A percentile compares a stretch with the other conserved stretches of the same genome.
Conservation (phyloP, 2,797 vertebrate genomes). For the Enteromius anoplus region DNA sequence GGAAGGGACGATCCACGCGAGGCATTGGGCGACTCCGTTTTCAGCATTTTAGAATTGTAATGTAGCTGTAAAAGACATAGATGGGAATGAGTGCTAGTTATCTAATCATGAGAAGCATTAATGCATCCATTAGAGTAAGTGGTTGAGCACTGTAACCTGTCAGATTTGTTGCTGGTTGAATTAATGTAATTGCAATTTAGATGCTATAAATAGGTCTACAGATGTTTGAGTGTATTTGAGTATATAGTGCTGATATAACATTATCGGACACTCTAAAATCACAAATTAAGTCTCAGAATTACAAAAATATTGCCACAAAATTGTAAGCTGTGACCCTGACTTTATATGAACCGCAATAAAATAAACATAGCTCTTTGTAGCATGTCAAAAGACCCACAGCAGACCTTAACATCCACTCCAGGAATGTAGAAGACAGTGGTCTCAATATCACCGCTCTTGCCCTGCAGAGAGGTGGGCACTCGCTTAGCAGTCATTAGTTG, state of each 20-base stretch:
- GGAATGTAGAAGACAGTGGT: constrained; percentile 99
- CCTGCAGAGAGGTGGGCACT: constrained; percentile 91
- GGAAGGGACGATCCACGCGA: constrained; percentile 96
- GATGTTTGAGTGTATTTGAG: too few relatives aligned
- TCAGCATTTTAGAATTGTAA: constrained; percentile 98
- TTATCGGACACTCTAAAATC: background rate
- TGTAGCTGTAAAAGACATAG: constrained; percentile 82
- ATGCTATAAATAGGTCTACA: background rate
- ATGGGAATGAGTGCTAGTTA: background rate
- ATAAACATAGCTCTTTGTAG: background rate
- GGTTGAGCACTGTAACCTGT: background rate
- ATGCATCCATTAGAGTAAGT: background rate
- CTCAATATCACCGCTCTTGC: constrained; percentile 92
- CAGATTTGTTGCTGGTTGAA: background rate
- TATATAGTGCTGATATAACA: background rate
- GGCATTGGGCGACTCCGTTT: constrained; percentile 93
- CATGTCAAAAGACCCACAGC: constrained; percentile 25
- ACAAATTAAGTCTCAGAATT: background rate
- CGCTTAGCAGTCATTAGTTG: constrained; percentile 93
- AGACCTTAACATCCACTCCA: constrained; percentile 98
- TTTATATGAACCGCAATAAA: background rate
- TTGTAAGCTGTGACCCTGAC: background rate
- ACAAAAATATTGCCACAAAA: background rate
- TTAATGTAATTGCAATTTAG: background rate
- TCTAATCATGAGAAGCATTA: background rate